Conservation (phyloP, 1,140 invertebrate genomes). For the Vanessa atalanta region DNA sequence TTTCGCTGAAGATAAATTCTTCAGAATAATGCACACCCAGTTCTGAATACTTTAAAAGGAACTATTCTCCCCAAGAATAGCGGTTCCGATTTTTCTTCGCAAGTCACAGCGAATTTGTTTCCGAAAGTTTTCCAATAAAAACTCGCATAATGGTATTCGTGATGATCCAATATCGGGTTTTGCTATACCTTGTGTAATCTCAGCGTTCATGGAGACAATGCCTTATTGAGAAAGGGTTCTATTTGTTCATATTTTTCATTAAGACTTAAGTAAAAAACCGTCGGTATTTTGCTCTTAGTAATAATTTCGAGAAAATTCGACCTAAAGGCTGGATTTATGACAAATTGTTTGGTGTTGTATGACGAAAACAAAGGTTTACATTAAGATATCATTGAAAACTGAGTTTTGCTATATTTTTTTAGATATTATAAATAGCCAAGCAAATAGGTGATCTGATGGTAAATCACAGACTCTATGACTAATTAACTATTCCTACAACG, state of each 20-base stretch:
- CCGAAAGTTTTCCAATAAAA: constrained; percentile 46
- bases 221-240: not conserved
- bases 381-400: too few species aligned
- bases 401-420: too few species aligned
- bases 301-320: constrained; percentile 1
- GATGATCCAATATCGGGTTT: constrained; percentile 37
- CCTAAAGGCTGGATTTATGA: not conserved
- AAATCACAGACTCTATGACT: too few species aligned
- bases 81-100: constrained; percentile 29
- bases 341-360: not conserved
- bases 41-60: constrained; percentile 22
- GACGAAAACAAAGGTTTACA: too few species aligned
- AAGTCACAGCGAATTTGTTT: constrained; percentile 35
- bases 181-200: constrained; percentile 16
- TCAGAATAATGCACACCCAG: constrained; percentile 9
- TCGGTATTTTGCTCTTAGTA: not conserved
- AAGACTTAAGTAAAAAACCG: not conserved
- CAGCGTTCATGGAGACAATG: not conserved
- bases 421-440: too few species aligned
- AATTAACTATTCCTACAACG: too few species aligned
- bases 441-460: too few species aligned
- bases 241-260: constrained; percentile 14
- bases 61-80: constrained; percentile 19
- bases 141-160: constrained; percentile 40
- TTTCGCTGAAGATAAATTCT: constrained; percentile 1